Evolutionary conservation across 2,113 vertebrate species (phyloP).

Genomic region (Nycticebus coucang): DNA sequence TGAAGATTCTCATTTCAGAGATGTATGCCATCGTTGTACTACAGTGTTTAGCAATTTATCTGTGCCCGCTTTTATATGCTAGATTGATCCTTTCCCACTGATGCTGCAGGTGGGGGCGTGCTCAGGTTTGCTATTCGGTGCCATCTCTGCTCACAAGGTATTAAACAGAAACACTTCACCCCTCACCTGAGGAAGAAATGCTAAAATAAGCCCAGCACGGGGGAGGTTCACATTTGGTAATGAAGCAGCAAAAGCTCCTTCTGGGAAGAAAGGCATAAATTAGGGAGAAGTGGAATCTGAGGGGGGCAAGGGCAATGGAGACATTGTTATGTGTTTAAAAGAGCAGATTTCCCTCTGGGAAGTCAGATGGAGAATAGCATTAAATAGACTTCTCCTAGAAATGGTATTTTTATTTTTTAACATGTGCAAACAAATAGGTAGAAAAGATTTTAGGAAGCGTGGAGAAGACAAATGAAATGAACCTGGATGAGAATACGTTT

Average conservation of each 20-base stretch:
- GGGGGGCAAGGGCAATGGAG: background rate
- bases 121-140: constrained; percentile 68
- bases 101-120: constrained; percentile 1
- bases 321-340: background rate
- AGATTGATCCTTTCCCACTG: constrained; percentile 79
- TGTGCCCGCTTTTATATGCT: constrained; percentile 78
- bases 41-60: constrained; percentile 84
- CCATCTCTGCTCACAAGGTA: constrained; percentile 62
- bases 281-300: background rate
- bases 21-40: constrained; percentile 82
- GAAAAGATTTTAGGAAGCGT: background rate
- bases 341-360: background rate
- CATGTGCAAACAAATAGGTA: constrained; percentile 11
- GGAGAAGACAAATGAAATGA: background rate
- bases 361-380: background rate
- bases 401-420: background rate
- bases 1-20: constrained; percentile 83
- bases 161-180: constrained; percentile 65
- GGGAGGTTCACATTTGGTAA: constrained; percentile 75
- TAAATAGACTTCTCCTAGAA: background rate
- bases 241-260: constrained; percentile 73
- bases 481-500: background rate
- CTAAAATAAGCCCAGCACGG: constrained; percentile 73
- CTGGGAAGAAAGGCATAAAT: constrained; percentile 62
- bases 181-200: constrained; percentile 44